Conservation (phyloP, 2,113 vertebrate genomes). For the Gracilinanus agilis region DNA sequence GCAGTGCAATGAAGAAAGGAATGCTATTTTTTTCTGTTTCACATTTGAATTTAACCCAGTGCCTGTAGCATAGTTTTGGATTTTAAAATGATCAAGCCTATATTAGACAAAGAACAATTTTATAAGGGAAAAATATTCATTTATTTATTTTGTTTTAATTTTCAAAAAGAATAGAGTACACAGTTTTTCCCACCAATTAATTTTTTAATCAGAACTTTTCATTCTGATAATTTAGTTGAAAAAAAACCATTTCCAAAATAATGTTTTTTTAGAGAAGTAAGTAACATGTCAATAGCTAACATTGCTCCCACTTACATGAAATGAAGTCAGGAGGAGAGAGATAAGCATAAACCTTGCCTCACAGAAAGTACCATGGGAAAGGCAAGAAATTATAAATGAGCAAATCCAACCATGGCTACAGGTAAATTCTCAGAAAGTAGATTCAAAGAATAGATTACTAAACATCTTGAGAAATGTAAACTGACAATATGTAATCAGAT, state of each 20-base stretch:
- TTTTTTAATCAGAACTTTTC: constrained; percentile 26
- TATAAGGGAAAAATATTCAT: constrained; percentile 8
- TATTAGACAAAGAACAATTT: constrained; percentile 47
- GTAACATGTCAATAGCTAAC: not conserved
- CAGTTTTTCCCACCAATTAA: not conserved
- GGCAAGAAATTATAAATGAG: constrained; percentile 79
- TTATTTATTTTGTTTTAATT: constrained; percentile 28
- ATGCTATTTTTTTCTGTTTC: constrained; percentile 65
- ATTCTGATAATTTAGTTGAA: not conserved
- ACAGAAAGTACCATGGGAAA: constrained; percentile 54
- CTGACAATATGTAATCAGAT: constrained; percentile 58
- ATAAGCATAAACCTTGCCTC: constrained; percentile 26
- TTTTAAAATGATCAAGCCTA: constrained; percentile 64
- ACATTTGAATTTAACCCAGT: constrained; percentile 64
- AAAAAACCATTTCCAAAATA: not conserved
- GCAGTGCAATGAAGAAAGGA: constrained; percentile 62
- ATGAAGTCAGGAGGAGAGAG: constrained; percentile 47
- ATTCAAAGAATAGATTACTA: constrained; percentile 70
- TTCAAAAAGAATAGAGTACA: constrained; percentile 14
- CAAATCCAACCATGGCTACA: constrained; percentile 68
- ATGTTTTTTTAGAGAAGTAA: not conserved
- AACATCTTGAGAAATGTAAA: constrained; percentile 46
- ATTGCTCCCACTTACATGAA: constrained; percentile 45
- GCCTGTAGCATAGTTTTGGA: constrained; percentile 75
- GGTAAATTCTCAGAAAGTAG: constrained; percentile 44